Percentiles rank a stretch among this genome's conserved stretches.
These are phyloP conservation scores for Mya arenaria DNA, from an alignment of 1,140 invertebrate genomes.

Conservation along the genomic window DNA sequence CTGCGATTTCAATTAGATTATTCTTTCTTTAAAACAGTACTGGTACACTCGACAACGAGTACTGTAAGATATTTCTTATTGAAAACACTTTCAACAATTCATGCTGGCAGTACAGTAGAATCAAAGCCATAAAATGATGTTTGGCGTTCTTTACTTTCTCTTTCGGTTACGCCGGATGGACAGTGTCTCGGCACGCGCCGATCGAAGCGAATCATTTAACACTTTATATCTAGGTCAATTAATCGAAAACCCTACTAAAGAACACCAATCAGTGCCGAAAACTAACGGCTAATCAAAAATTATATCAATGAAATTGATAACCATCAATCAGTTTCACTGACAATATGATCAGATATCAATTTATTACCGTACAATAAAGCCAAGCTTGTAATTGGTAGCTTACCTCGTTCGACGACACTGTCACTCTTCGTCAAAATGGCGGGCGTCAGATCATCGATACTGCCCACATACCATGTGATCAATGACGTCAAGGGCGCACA, in stretches of 20 bases:
- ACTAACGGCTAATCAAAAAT: no score
- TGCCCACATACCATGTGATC: slow-evolving; percentile 74
- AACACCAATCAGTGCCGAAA: not conserved
- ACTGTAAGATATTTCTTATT: no score
- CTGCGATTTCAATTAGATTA: no score
- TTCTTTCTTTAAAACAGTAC: no score
- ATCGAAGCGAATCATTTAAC: not conserved
- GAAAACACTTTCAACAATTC: no score
- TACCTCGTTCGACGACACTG: slow-evolving; percentile 72
- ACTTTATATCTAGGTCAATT: slow-evolving; percentile 38
- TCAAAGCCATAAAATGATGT: no score
- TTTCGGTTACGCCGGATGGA: not conserved
- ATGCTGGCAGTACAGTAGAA: no score
- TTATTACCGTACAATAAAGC: slow-evolving; percentile 20
- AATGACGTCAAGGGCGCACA: slow-evolving; percentile 38
- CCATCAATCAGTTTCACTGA: no score
- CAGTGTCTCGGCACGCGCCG: not conserved
- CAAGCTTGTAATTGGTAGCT: slow-evolving; percentile 69
- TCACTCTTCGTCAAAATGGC: slow-evolving; percentile 80
- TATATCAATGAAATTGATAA: no score
- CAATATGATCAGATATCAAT: not conserved
- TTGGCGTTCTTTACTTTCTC: slow-evolving; percentile 18
- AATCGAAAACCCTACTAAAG: not conserved
- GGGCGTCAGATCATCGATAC: slow-evolving; percentile 74
- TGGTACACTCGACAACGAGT: no score